These are phyloP conservation scores for Fratercula arctica DNA, from an alignment of 2,797 vertebrate genomes.

Conservation along the genomic window DNA sequence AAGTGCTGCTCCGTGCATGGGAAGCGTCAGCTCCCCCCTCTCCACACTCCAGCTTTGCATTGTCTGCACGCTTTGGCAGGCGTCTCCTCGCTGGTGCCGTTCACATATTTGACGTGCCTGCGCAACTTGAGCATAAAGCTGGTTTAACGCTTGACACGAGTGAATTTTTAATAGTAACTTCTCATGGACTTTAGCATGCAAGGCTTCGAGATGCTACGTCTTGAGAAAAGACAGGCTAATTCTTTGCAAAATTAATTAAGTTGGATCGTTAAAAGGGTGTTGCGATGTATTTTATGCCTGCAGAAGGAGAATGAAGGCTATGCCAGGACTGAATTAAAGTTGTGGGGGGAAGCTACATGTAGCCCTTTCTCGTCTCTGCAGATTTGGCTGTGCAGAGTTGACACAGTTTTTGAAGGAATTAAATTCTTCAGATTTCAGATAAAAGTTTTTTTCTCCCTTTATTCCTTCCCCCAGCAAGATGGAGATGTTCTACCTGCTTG, in stretches of 20 bases:
- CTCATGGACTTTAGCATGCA: background rate
- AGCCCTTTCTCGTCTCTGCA: background rate
- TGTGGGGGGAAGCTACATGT: background rate
- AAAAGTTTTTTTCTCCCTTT: background rate
- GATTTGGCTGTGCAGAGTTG: background rate
- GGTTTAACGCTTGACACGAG: background rate
- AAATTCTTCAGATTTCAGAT: background rate
- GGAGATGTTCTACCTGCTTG: slow-evolving; percentile 21
- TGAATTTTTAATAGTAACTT: background rate
- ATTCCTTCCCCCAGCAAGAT: background rate
- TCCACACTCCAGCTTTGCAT: background rate
- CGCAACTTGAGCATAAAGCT: background rate
- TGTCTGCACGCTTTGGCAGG: background rate
- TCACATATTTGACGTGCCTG: background rate
- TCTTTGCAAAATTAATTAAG: background rate
- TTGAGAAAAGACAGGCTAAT: background rate
- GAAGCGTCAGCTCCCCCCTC: background rate
- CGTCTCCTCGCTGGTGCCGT: background rate
- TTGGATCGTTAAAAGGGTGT: background rate
- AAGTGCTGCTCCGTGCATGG: background rate
- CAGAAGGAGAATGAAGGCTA: background rate
- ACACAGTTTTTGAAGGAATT: background rate
- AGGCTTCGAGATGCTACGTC: background rate
- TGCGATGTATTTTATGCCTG: background rate
- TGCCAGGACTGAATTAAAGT: background rate